A percentile compares a stretch with the other conserved stretches of the same genome.
phyloP scores from a whole-genome alignment of 2,113 vertebrate species.

The Typhlomys cinereus region DNA sequence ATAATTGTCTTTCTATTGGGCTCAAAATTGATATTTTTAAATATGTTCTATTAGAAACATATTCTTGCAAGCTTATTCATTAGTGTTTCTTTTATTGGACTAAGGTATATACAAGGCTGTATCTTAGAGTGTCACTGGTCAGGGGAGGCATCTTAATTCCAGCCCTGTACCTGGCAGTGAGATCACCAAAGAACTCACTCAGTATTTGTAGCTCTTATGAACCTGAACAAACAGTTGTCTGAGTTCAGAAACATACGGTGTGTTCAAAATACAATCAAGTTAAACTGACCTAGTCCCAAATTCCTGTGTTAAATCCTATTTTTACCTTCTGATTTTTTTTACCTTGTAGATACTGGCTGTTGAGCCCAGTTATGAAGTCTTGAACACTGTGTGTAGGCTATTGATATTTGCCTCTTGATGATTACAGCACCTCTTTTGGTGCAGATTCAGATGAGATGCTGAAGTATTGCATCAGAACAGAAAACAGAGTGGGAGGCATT shows the following conservation, averaged over 20 bases:
- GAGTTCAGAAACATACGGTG: too few species aligned
- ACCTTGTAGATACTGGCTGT: neutral
- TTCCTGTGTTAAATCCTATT: neutral
- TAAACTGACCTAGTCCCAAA: neutral
- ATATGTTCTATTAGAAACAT: neutral
- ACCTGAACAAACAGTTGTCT: too few species aligned
- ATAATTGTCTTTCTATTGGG: neutral
- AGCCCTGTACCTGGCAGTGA: neutral
- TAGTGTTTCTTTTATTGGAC: slow-evolving; percentile 18
- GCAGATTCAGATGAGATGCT: neutral
- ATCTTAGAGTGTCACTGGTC: neutral
- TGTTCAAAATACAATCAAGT: neutral
- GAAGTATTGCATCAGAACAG: neutral
- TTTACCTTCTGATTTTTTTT: neutral
- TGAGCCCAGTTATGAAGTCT: neutral
- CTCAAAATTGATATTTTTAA: slow-evolving; percentile 10
- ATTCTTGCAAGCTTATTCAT: neutral
- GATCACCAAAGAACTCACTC: neutral
- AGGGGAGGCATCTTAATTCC: neutral
- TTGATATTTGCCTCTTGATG: neutral
- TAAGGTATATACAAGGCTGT: neutral
- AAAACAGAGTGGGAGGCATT: neutral
- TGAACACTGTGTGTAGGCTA: neutral
- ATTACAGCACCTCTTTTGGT: neutral
- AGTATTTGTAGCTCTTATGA: neutral